Conservation (phyloP, 2,888 invertebrate species). For the Drosophila villosipedis region DNA sequence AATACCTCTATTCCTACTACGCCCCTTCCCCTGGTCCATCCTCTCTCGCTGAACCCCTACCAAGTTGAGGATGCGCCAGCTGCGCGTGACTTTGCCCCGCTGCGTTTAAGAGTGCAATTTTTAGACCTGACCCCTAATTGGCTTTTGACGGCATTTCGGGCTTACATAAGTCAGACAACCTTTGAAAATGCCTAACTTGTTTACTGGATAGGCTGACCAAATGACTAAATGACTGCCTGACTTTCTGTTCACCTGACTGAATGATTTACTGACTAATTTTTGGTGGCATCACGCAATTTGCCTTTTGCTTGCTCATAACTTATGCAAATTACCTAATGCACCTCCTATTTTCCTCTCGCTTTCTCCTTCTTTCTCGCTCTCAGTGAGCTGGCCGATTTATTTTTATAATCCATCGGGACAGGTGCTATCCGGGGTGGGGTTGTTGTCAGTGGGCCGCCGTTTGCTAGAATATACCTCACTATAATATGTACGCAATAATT, state of each 20-base stretch:
- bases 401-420: constrained; percentile 41
- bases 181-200: constrained; percentile 16
- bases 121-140: constrained; percentile 77
- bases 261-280: constrained; percentile 32
- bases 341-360: background rate
- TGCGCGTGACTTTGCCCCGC: constrained; percentile 69
- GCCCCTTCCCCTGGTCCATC: background rate
- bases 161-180: constrained; percentile 47
- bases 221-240: constrained; percentile 5
- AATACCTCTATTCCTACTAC: background rate
- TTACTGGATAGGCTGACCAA: constrained; percentile 14
- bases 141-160: constrained; percentile 52
- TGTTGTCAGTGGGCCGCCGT: constrained; percentile 4
- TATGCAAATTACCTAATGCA: constrained; percentile 49
- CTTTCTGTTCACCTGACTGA: background rate
- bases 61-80: constrained; percentile 54
- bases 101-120: constrained; percentile 57
- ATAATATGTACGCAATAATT: constrained; percentile 59
- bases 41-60: background rate
- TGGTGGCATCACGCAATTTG: constrained; percentile 50
- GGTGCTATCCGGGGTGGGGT: background rate
- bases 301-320: constrained; percentile 44
- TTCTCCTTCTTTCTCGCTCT: background rate
- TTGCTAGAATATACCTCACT: constrained; percentile 19
- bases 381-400: constrained; percentile 48